Evolutionary conservation across 2,797 vertebrate genomes (phyloP).

Genomic region (Chelmon rostratus): DNA sequence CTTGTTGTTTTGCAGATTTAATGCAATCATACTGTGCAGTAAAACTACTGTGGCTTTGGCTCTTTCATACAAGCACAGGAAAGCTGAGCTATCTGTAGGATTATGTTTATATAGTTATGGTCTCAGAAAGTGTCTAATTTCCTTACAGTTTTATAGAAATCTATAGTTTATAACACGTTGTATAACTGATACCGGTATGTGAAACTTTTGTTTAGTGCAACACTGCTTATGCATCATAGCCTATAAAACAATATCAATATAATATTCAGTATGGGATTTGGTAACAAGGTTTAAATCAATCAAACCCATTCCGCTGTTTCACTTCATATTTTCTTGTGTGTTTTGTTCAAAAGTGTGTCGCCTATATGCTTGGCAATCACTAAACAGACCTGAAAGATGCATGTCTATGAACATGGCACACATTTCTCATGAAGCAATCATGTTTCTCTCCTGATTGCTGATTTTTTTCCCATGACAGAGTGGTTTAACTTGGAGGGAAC

Average conservation of each 20-base stretch:
- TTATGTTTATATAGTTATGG: not conserved
- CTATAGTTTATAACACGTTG: not conserved
- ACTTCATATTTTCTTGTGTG: not conserved
- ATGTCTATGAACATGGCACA: not conserved
- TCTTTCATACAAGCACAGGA: not conserved
- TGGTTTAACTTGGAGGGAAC: constrained; percentile 35
- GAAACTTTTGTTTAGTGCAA: not conserved
- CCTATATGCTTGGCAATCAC: not conserved
- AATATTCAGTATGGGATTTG: not conserved
- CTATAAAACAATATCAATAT: not conserved
- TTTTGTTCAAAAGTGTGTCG: not conserved
- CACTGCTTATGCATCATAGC: not conserved
- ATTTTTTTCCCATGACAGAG: not conserved
- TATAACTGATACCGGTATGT: not conserved
- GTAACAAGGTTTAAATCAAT: not conserved
- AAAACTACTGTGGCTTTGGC: not conserved
- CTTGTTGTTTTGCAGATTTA: not conserved
- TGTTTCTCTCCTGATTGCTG: constrained; percentile 29
- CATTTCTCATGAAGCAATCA: constrained; percentile 10
- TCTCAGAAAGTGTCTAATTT: not conserved
- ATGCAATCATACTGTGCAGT: not conserved
- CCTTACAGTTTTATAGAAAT: not conserved
- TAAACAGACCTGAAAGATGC: not conserved
- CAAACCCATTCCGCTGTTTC: not conserved
- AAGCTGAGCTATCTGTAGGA: not conserved